Percentiles rank a stretch among this genome's conserved stretches.
These are phyloP conservation scores for Antechinus flavipes DNA, from an alignment of 2,113 vertebrate species.

Conservation along the genomic window DNA sequence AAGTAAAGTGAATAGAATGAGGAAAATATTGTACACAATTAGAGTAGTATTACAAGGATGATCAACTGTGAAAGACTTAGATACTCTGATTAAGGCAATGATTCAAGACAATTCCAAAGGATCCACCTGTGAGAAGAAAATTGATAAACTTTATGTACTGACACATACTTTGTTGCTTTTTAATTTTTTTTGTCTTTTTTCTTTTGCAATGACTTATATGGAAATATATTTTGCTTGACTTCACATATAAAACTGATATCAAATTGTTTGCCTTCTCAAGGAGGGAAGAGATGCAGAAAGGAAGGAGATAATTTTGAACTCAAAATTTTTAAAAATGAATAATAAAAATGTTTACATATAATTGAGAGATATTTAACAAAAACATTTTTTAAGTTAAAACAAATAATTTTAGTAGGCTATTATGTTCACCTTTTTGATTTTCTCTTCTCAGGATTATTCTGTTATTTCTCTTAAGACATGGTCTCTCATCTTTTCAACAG, in stretches of 20 bases:
- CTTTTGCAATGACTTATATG: not conserved
- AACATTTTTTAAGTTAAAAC: not conserved
- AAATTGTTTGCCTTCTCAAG: not conserved
- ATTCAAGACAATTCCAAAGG: not conserved
- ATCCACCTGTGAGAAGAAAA: not conserved
- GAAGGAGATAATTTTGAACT: not conserved
- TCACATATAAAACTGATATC: not conserved
- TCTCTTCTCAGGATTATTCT: not conserved
- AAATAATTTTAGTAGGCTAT: not conserved
- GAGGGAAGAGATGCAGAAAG: not conserved
- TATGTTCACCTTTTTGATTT: not conserved
- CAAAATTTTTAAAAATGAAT: no score
- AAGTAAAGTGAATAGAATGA: not conserved
- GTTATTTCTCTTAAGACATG: not conserved
- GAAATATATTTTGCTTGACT: not conserved
- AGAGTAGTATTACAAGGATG: not conserved
- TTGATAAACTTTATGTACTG: not conserved
- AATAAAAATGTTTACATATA: not conserved
- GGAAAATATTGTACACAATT: not conserved
- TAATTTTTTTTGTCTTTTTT: not conserved
- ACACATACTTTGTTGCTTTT: not conserved
- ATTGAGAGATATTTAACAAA: not conserved
- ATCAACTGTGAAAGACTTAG: not conserved
- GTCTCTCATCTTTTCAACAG: not conserved
- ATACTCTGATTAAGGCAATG: not conserved